Base-by-base conservation (phyloP, 2,888 invertebrate genomes). In the Nudaria mundana region DNA sequence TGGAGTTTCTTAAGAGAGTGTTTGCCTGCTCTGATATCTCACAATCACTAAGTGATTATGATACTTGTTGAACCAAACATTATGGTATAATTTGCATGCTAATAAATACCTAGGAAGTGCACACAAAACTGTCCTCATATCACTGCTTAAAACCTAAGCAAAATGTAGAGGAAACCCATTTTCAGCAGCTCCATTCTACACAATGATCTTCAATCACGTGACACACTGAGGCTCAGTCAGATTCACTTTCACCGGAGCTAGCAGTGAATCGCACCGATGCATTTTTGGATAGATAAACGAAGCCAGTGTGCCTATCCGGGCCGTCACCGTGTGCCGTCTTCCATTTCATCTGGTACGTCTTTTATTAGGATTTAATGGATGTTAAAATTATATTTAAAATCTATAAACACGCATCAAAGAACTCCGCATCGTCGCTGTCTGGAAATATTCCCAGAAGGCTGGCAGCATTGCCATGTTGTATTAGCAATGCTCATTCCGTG, bases 251-350 rank as follows among this genome's bases (percentile, higher is more conserved):
- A 22, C 38, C 29, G 36, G 42, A 40, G 51, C 40, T 14, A 46
- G 32, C 42, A 35, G 38, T 18, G 58, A 44, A 47, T 45, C 67
- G 56, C 55, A 62, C 81, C 71, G 71, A 95, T 95, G 95, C 95
- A 95, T 94, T 95, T 95, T 91, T 95, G 95, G 95, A 95, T 95
- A 78, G 94, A 94, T 81, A 95, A 95, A 85, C 93, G 94, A 70
- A 93, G 93, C 77, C 93, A 94, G 89, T 94, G 93, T 86, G 93
- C 93, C 63, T 94, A 93, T 81, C 91, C 90, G 71, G 93, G 94
- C 68, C 91, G 94, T 67, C 92, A 92, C 63, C 91, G 92, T 53
- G 91, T 93, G 53, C 93, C 93, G 51, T 91, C 93, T 40, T 92
- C 93, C 25, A 73, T 93, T 56, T 92, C 92, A 48, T 89, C 91